Percentiles rank a stretch among this genome's conserved stretches.
These are phyloP conservation scores for Drosophila hydei DNA, from an alignment of 1,140 invertebrate species.

Conservation along the genomic window DNA sequence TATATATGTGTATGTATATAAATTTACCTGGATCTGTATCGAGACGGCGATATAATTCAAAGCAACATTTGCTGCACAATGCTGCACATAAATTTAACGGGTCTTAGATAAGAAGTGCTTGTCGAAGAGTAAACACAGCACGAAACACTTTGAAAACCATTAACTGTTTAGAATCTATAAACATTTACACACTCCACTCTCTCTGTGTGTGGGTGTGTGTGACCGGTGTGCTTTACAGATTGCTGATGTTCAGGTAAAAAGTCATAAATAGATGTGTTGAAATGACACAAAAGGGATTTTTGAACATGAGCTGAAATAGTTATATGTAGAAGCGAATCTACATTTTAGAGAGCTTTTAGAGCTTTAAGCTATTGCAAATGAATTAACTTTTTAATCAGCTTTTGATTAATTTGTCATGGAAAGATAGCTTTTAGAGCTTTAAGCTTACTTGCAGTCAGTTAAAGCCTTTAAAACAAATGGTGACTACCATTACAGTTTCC, in stretches of 20 bases:
- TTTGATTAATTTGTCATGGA: not conserved
- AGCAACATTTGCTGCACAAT: slow-evolving; percentile 61
- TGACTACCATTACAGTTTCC: no score
- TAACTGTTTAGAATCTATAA: slow-evolving; percentile 54
- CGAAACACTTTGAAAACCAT: slow-evolving; percentile 32
- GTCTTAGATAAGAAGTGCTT: slow-evolving; percentile 68
- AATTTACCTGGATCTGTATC: slow-evolving; percentile 57
- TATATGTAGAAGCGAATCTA: not conserved
- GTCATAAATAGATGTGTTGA: slow-evolving; percentile 9
- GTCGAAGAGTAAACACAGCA: slow-evolving; percentile 42
- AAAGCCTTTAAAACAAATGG: not conserved
- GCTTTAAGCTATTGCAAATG: not conserved
- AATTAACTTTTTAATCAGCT: not conserved
- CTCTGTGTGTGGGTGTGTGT: not conserved
- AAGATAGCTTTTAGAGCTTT: not conserved
- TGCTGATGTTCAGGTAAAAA: slow-evolving; percentile 1
- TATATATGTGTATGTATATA: slow-evolving; percentile 37
- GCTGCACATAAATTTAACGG: slow-evolving; percentile 75
- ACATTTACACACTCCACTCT: slow-evolving; percentile 32
- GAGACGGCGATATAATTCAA: slow-evolving; percentile 41
- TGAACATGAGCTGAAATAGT: not conserved
- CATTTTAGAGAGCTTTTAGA: not conserved
- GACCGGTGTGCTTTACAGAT: not conserved
- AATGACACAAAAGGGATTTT: not conserved
- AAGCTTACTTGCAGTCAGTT: not conserved